Conservation (phyloP, 2,888 invertebrate genomes). For the Trichopria drosophilae region DNA sequence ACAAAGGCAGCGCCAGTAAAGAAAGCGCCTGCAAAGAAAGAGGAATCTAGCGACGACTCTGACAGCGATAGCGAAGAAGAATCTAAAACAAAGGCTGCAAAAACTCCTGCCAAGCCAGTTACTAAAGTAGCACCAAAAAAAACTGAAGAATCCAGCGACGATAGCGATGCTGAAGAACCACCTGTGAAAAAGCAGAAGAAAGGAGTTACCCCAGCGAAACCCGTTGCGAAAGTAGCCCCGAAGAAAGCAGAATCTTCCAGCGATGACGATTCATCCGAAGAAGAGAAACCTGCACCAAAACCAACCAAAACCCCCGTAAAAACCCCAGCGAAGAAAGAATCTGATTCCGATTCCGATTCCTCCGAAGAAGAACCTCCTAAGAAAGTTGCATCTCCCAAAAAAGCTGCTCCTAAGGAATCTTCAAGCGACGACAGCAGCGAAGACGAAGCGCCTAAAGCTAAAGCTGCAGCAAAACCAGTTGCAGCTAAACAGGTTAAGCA, state of each 20-base stretch:
- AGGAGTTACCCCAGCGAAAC: slow-evolving; percentile 31
- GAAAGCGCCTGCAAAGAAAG: slow-evolving; percentile 32
- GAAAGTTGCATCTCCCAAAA: slow-evolving; percentile 37
- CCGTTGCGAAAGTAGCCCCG: slow-evolving; percentile 40
- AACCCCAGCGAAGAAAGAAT: slow-evolving; percentile 37
- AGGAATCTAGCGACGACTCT: slow-evolving; percentile 36
- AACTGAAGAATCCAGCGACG: slow-evolving; percentile 41
- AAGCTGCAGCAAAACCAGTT: slow-evolving; percentile 37
- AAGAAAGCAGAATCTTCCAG: slow-evolving; percentile 25
- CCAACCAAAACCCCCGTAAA: slow-evolving; percentile 34
- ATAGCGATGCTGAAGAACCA: slow-evolving; percentile 54
- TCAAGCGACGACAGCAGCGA: slow-evolving; percentile 58
- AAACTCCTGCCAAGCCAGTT: slow-evolving; percentile 25
- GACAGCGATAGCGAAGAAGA: slow-evolving; percentile 37
- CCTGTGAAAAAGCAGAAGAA: slow-evolving; percentile 39
- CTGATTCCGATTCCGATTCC: slow-evolving; percentile 46
- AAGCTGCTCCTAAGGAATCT: slow-evolving; percentile 48
- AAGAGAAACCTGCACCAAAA: slow-evolving; percentile 31
- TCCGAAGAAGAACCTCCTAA: slow-evolving; percentile 37
- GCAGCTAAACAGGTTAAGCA: slow-evolving; percentile 20
- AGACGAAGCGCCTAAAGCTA: slow-evolving; percentile 42
- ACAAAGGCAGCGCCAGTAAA: slow-evolving; percentile 15
- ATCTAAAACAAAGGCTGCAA: slow-evolving; percentile 25
- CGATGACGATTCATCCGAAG: slow-evolving; percentile 22
- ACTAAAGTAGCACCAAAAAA: slow-evolving; percentile 32